Evolutionary conservation across 2,888 invertebrate species (phyloP).

Genomic region (Perdita meconis): DNA sequence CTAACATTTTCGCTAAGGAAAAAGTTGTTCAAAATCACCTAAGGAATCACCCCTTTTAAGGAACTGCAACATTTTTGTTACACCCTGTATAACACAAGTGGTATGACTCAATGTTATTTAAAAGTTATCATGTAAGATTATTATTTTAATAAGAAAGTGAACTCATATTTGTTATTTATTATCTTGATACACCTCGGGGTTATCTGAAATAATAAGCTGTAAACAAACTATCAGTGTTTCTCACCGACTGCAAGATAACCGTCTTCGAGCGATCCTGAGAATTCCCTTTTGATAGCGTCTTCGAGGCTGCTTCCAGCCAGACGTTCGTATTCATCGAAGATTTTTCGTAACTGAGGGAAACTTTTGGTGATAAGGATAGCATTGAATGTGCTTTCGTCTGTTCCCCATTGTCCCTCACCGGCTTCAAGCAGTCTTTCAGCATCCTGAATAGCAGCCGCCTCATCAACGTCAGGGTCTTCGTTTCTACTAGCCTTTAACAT

Average conservation of each 20-base stretch:
- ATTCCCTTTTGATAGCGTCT: conserved; percentile 92
- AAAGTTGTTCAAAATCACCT: too few relatives aligned
- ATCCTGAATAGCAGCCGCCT: conserved; percentile 90
- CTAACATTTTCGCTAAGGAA: too few relatives aligned
- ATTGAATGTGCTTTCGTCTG: conserved; percentile 95
- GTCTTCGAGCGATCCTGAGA: conserved; percentile 91
- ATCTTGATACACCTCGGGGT: too few relatives aligned
- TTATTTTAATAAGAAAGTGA: too few relatives aligned
- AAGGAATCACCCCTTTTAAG: too few relatives aligned
- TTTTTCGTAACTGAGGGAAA: conserved; percentile 87
- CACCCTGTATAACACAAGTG: too few relatives aligned
- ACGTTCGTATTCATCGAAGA: conserved; percentile 90
- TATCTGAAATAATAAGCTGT: too few relatives aligned
- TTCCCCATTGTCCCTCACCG: conserved; percentile 90
- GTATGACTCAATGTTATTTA: too few relatives aligned
- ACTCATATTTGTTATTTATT: too few relatives aligned
- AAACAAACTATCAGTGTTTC: conserved; percentile 37
- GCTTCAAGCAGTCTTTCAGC: conserved; percentile 92
- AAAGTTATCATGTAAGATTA: too few relatives aligned
- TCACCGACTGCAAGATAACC: conserved; percentile 91
- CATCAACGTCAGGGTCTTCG: conserved; percentile 91
- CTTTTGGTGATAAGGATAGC: conserved; percentile 92
- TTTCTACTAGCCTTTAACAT: conserved; percentile 88
- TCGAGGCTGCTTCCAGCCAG: conserved; percentile 92
- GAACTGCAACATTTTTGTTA: too few relatives aligned